phyloP scores from a whole-genome alignment of 2,888 invertebrate species.

The Spodoptera picta region DNA sequence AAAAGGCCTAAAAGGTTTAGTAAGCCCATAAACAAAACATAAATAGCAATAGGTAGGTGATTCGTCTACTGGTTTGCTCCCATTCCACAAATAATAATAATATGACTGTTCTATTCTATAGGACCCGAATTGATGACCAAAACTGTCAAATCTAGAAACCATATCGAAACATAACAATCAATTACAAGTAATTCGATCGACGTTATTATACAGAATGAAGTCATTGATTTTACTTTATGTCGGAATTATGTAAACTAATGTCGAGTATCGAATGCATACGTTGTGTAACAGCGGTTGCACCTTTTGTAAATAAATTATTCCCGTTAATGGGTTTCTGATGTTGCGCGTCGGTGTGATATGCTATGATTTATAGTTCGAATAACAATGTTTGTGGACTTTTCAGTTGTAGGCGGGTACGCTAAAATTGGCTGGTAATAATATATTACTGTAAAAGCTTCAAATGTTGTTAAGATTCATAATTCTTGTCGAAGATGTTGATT shows the following conservation, averaged over 20 bases:
- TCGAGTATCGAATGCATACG: constrained; percentile 25
- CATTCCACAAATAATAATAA: constrained; percentile 5
- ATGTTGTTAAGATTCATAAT: background rate
- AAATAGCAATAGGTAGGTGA: too few species aligned
- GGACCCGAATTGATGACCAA: constrained; percentile 5
- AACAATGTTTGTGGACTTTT: constrained; percentile 57
- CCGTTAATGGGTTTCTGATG: constrained; percentile 62
- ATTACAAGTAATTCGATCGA: constrained; percentile 36
- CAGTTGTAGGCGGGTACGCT: constrained; percentile 53
- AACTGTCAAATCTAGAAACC: constrained; percentile 7
- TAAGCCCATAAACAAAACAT: too few species aligned
- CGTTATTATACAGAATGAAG: constrained; percentile 39
- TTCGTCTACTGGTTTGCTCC: too few species aligned
- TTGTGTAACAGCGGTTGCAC: constrained; percentile 37
- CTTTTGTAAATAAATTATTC: constrained; percentile 50
- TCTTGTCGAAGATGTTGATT: too few species aligned
- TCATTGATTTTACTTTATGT: constrained; percentile 49
- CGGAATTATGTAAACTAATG: constrained; percentile 50
- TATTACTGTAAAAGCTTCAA: constrained; percentile 35
- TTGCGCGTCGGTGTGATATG: constrained; percentile 62
- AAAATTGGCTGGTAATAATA: constrained; percentile 45
- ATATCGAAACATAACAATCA: constrained; percentile 16
- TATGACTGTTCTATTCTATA: constrained; percentile 1
- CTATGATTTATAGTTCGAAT: constrained; percentile 56
- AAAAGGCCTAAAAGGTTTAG: too few species aligned